Conservation (phyloP, 2,113 vertebrate genomes). For the Ptilonorhynchus violaceus region DNA sequence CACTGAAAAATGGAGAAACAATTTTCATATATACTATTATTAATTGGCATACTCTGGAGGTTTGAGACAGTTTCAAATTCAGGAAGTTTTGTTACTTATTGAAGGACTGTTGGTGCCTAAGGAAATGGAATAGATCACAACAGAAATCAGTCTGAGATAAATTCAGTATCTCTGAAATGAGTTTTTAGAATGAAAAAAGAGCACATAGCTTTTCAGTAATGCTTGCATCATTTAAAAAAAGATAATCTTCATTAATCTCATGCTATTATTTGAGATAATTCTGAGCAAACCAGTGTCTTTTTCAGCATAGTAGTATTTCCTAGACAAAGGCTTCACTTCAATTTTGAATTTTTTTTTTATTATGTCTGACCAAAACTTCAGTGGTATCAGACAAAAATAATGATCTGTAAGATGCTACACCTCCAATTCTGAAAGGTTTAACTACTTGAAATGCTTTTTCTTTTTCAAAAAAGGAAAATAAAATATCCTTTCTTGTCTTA, state of each 20-base stretch:
- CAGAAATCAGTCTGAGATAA: background rate
- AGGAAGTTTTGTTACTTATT: background rate
- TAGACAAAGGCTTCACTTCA: background rate
- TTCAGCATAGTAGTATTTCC: background rate
- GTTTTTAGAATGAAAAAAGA: background rate
- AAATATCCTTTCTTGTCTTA: background rate
- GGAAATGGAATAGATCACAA: background rate
- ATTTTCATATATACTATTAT: background rate
- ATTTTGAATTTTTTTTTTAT: background rate
- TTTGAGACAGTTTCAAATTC: background rate
- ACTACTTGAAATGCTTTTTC: background rate
- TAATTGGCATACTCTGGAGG: background rate
- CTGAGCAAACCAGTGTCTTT: background rate
- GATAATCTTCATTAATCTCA: background rate
- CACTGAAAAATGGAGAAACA: background rate
- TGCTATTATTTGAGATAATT: background rate
- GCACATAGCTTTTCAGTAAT: background rate
- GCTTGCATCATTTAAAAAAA: background rate
- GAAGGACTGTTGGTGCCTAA: background rate
- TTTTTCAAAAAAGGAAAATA: background rate
- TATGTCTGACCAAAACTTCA: background rate
- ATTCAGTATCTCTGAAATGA: background rate
- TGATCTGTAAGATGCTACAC: background rate
- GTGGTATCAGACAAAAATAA: background rate
- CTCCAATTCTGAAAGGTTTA: background rate